Evolutionary conservation across 2,797 vertebrate genomes (phyloP).

Genomic region (Microctenopoma steveboyesi): DNA sequence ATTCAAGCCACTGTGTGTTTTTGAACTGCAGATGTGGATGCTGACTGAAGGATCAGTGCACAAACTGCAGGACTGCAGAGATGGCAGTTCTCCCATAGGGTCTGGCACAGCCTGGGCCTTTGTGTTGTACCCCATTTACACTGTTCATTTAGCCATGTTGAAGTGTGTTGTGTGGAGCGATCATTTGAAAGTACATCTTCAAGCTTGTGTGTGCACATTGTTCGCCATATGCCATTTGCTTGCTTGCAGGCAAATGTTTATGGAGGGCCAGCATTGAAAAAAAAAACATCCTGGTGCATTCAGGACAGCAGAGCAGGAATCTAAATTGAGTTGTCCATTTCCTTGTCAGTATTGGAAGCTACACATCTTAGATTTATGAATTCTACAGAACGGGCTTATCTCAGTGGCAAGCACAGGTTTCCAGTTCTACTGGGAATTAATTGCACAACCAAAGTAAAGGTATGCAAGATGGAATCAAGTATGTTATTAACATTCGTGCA

Average conservation of each 20-base stretch:
- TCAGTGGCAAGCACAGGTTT: constrained; percentile 47
- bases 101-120: constrained; percentile 67
- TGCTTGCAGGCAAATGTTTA: constrained; percentile 23
- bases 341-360: constrained; percentile 29
- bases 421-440: constrained; percentile 71
- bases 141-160: constrained; percentile 62
- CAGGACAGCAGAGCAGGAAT: constrained; percentile 37
- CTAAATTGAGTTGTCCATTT: constrained; percentile 60
- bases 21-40: constrained; percentile 73
- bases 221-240: constrained; percentile 52
- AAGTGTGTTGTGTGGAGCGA: constrained; percentile 45
- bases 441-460: constrained; percentile 51
- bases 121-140: constrained; percentile 61
- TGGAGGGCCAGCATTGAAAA: constrained; percentile 23
- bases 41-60: constrained; percentile 74
- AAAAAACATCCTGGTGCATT: constrained; percentile 22
- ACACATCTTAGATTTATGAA: constrained; percentile 64
- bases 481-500: constrained; percentile 67
- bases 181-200: constrained; percentile 66
- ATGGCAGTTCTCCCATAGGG: constrained; percentile 71
- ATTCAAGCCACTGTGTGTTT: constrained; percentile 69
- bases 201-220: constrained; percentile 42
- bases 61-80: constrained; percentile 73
- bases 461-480: constrained; percentile 66
- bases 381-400: constrained; percentile 53